Evolutionary conservation across 2,888 invertebrate genomes (phyloP).

Genomic region (Catocala sponsa): DNA sequence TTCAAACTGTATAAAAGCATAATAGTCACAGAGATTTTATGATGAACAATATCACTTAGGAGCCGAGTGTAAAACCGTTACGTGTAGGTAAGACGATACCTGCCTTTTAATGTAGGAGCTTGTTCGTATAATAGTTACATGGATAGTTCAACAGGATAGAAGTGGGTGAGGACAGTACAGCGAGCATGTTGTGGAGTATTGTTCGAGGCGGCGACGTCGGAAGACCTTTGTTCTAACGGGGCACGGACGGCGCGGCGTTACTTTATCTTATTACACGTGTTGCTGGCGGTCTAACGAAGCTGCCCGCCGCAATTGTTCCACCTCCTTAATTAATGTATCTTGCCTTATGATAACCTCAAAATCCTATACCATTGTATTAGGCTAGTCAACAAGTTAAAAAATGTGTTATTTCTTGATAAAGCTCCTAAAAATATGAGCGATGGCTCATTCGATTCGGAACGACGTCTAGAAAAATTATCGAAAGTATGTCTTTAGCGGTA

Average conservation of each 20-base stretch:
- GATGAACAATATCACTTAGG: too few species aligned
- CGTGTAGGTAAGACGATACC: slow-evolving; percentile 2
- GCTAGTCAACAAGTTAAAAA: too few species aligned
- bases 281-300: slow-evolving; percentile 75
- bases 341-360: slow-evolving; percentile 63
- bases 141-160: slow-evolving; percentile 57
- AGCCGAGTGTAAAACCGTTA: neutral
- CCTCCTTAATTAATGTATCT: slow-evolving; percentile 73
- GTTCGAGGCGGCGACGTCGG: slow-evolving; percentile 70
- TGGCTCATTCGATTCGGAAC: too few species aligned
- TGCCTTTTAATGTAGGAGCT: slow-evolving; percentile 9
- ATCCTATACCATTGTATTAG: slow-evolving; percentile 40
- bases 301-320: slow-evolving; percentile 74
- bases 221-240: slow-evolving; percentile 79
- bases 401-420: too few species aligned
- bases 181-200: slow-evolving; percentile 66
- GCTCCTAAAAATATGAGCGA: too few species aligned
- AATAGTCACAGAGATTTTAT: too few species aligned
- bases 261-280: slow-evolving; percentile 83
- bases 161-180: slow-evolving; percentile 60
- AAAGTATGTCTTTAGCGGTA: too few species aligned
- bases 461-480: too few species aligned
- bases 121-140: slow-evolving; percentile 32
- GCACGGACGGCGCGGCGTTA: slow-evolving; percentile 64
- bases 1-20: too few species aligned